These are phyloP conservation scores for Pampusana beccarii DNA, from an alignment of 2,113 vertebrate genomes.

Conservation along the genomic window DNA sequence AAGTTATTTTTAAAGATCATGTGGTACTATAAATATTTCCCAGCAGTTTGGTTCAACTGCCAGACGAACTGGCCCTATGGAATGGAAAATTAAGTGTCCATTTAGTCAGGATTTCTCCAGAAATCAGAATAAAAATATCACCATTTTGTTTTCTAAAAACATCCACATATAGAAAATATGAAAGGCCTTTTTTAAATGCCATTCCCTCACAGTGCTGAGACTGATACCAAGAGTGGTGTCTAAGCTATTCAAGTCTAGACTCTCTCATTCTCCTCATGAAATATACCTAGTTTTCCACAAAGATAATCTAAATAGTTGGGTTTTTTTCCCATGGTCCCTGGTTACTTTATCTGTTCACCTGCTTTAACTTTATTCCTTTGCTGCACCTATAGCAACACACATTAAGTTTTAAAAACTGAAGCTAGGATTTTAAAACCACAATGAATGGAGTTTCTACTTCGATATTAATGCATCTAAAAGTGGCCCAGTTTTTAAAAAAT, in stretches of 20 bases:
- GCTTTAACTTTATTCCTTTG: not conserved
- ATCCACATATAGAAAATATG: not conserved
- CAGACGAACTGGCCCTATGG: not conserved
- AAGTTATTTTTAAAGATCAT: slow-evolving; percentile 55
- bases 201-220: not conserved
- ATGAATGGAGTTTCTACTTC: not conserved
- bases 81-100: slow-evolving; percentile 32
- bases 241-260: not conserved
- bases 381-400: not conserved
- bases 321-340: not conserved
- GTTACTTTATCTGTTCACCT: not conserved
- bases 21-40: slow-evolving; percentile 45
- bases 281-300: not conserved
- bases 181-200: not conserved
- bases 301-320: not conserved
- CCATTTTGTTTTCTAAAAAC: slow-evolving; percentile 44
- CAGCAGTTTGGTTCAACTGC: not conserved
- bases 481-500: not conserved
- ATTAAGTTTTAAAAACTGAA: not conserved
- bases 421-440: not conserved
- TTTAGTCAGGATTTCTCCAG: slow-evolving; percentile 30
- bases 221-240: not conserved
- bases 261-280: not conserved
- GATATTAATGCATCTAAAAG: not conserved
- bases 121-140: slow-evolving; percentile 47